Conservation (phyloP, 2,888 invertebrate genomes). For the Cryptocheilus praepositus region DNA sequence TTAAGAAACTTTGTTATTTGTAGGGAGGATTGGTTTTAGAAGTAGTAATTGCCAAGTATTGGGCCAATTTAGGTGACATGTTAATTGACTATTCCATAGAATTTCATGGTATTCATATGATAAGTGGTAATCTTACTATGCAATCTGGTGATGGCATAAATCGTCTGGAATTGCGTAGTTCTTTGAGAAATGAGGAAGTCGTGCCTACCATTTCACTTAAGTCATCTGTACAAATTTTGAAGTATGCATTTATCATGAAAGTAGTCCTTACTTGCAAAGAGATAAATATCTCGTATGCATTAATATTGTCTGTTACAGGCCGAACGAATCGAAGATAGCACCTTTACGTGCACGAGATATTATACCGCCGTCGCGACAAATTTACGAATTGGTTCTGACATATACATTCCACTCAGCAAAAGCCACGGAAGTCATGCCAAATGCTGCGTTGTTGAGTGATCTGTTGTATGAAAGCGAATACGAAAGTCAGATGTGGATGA, state of each 20-base stretch:
- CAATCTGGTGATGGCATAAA: slow-evolving; percentile 86
- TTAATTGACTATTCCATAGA: slow-evolving; percentile 84
- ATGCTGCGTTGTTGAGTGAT: slow-evolving; percentile 87
- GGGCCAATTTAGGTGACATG: slow-evolving; percentile 92
- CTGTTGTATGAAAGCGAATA: slow-evolving; percentile 96
- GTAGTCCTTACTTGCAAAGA: not conserved
- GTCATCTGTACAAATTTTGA: slow-evolving; percentile 83
- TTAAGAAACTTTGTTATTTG: slow-evolving; percentile 16
- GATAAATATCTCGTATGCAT: slow-evolving; percentile 2
- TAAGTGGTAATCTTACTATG: slow-evolving; percentile 81
- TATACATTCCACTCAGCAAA: slow-evolving; percentile 91
- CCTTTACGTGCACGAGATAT: slow-evolving; percentile 89
- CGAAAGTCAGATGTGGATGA: slow-evolving; percentile 97
- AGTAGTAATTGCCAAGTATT: slow-evolving; percentile 94
- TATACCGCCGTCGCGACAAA: slow-evolving; percentile 90
- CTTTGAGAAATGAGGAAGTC: slow-evolving; percentile 86
- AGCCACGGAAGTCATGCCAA: slow-evolving; percentile 87
- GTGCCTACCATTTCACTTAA: slow-evolving; percentile 86
- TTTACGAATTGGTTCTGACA: slow-evolving; percentile 91
- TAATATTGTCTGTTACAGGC: slow-evolving; percentile 77
- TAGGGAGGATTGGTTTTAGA: slow-evolving; percentile 89
- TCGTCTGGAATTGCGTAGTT: slow-evolving; percentile 81
- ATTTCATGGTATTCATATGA: slow-evolving; percentile 89
- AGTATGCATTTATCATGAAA: slow-evolving; percentile 71
- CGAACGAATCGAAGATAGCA: slow-evolving; percentile 86